Conservation (phyloP, 92 coral and sea anemone genomes). For the Phymanthus crucifer region DNA sequence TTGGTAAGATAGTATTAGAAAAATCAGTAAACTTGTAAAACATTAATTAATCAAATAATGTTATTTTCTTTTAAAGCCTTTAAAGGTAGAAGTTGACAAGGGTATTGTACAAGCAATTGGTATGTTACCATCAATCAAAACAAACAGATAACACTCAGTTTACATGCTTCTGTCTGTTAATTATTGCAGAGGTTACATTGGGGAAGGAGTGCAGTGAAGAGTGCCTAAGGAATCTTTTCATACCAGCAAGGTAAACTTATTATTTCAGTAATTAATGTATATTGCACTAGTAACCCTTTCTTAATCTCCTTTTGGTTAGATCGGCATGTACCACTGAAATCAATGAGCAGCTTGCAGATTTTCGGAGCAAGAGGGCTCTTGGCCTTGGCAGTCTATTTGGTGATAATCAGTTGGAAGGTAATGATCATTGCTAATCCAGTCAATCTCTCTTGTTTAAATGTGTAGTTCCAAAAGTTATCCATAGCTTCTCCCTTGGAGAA, state of each 20-base stretch:
- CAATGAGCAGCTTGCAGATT: slow-evolving; percentile 83
- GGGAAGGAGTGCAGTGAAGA: slow-evolving; percentile 72
- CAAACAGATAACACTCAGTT: not conserved
- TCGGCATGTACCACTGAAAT: slow-evolving; percentile 78
- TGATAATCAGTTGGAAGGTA: slow-evolving; percentile 94
- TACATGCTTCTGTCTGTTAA: not conserved
- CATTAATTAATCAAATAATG: too few species aligned
- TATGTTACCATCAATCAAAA: slow-evolving; percentile 11
- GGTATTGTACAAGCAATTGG: slow-evolving; percentile 69
- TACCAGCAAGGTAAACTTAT: slow-evolving; percentile 75
- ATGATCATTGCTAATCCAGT: not conserved
- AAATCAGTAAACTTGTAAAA: too few species aligned
- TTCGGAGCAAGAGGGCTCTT: slow-evolving; percentile 94
- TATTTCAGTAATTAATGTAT: not conserved
- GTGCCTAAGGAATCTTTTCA: slow-evolving; percentile 68
- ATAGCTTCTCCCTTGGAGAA: too few species aligned
- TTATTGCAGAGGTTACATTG: slow-evolving; percentile 27
- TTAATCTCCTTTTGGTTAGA: slow-evolving; percentile 37
- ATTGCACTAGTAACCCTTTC: not conserved
- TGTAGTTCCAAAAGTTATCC: too few species aligned
- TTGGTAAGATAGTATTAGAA: too few species aligned
- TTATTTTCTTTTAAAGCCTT: slow-evolving; percentile 46
- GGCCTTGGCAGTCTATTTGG: slow-evolving; percentile 98
- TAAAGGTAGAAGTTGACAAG: slow-evolving; percentile 53
- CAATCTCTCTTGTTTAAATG: not conserved